Conservation (phyloP, 2,888 invertebrate genomes). For the Caenorhabditis sp. region DNA sequence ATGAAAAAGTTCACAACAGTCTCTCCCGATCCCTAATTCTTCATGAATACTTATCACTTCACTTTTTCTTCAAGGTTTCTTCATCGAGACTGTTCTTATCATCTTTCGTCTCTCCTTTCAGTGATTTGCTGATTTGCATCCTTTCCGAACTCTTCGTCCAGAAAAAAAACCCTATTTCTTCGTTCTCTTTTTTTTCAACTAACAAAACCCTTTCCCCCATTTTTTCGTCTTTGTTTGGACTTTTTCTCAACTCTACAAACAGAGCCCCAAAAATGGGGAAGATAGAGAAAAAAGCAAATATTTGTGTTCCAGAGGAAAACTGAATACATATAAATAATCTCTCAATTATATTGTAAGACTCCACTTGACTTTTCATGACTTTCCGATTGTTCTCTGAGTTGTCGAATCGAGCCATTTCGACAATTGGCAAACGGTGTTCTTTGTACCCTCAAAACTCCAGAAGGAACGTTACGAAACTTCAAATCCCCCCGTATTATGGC, state of each 20-base stretch:
- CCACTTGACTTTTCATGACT: not conserved
- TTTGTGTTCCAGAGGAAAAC: constrained; percentile 17
- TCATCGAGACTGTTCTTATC: constrained; percentile 28
- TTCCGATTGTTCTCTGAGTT: not conserved
- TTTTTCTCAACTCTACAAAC: constrained; percentile 35
- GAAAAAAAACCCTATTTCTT: constrained; percentile 18
- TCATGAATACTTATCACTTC: not conserved
- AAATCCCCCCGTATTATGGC: not conserved
- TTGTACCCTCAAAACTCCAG: not conserved
- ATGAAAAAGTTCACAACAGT: constrained; percentile 2
- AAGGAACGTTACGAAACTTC: not conserved
- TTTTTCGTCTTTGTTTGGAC: constrained; percentile 16
- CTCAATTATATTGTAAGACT: not conserved
- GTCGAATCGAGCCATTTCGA: not conserved
- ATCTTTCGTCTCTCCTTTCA: not conserved
- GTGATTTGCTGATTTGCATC: constrained; percentile 40
- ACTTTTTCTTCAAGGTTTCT: not conserved
- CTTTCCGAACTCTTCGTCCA: constrained; percentile 6
- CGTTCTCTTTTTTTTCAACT: not conserved
- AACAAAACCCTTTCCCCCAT: constrained; percentile 9
- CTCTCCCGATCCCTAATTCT: not conserved
- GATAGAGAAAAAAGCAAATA: constrained; percentile 7
- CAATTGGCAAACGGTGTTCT: not conserved
- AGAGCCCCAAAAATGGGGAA: constrained; percentile 16
- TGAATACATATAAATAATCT: constrained; percentile 5